These are phyloP conservation scores for Sebastes elongatus DNA, from an alignment of 2,797 vertebrate species.

Conservation along the genomic window DNA sequence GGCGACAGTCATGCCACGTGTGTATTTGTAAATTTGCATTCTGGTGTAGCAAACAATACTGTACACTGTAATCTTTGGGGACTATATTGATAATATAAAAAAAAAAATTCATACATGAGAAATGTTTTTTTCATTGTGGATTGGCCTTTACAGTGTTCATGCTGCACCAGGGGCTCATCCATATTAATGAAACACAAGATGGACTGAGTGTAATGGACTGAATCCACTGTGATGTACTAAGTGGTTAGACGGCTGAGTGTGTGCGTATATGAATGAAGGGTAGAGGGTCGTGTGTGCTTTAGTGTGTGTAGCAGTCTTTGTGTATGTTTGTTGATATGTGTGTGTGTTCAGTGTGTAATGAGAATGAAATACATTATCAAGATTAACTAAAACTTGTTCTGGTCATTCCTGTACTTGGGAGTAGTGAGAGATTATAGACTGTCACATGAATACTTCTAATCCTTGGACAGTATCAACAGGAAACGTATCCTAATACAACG, in stretches of 20 bases:
- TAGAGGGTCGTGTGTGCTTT: neutral
- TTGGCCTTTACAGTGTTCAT: constrained; percentile 6
- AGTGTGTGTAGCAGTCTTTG: neutral
- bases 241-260: constrained; percentile 19
- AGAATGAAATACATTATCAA: neutral
- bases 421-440: neutral
- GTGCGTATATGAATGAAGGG: neutral
- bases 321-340: neutral
- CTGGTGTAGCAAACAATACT: neutral
- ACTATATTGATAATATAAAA: neutral
- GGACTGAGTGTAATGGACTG: constrained; percentile 40
- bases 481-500: neutral
- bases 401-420: neutral
- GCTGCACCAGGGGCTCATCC: constrained; percentile 41
- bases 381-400: neutral
- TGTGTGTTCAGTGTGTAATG: neutral
- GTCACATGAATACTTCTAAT: neutral
- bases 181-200: constrained; percentile 50
- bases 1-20: neutral
- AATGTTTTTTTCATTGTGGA: neutral
- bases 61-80: neutral
- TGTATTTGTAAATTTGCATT: neutral
- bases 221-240: constrained; percentile 41
- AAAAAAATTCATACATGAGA: neutral
- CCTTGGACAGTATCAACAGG: neutral